Evolutionary conservation across 2,888 invertebrate genomes (phyloP).

Genomic region (Parthenolecanium corni): DNA sequence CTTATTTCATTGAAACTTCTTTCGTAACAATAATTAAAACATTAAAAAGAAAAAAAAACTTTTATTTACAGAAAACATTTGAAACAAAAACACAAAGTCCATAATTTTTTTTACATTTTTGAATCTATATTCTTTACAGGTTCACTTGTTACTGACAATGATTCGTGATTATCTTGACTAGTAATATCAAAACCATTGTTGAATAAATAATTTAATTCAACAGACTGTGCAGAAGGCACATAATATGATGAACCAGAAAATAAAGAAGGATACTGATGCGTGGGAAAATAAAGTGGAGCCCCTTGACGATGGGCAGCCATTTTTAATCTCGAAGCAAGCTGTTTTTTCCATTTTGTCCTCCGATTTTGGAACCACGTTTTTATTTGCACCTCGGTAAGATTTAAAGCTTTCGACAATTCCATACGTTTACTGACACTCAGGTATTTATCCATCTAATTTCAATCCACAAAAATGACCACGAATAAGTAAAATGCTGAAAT

Average conservation of each 20-base stretch:
- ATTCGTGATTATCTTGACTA: neutral
- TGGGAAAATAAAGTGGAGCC: conserved; percentile 17
- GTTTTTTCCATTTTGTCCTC: conserved; percentile 95
- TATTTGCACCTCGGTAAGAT: conserved; percentile 86
- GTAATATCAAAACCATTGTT: conserved; percentile 4
- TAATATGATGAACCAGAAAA: conserved; percentile 21
- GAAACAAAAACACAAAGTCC: neutral
- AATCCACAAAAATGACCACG: conserved; percentile 32
- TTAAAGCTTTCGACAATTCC: conserved; percentile 79
- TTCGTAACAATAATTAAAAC: too few relatives aligned
- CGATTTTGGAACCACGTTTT: conserved; percentile 96
- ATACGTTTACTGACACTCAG: conserved; percentile 88
- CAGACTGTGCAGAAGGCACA: conserved; percentile 3
- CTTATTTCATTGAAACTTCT: too few relatives aligned
- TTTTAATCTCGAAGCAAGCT: conserved; percentile 50
- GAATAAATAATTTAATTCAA: conserved; percentile 15
- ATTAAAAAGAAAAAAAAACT: too few relatives aligned
- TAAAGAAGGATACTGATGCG: conserved; percentile 7
- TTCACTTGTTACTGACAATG: too few relatives aligned
- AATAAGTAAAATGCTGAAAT: neutral
- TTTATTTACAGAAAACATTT: too few relatives aligned
- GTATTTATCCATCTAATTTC: conserved; percentile 82
- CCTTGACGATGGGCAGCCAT: conserved; percentile 30
- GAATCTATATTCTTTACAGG: neutral
- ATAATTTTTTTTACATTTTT: neutral